Percentiles rank a stretch among this genome's conserved stretches.
Evolutionary conservation across 2,888 invertebrate genomes (phyloP).

Genomic region (Caenorhabditis uteleia): DNA sequence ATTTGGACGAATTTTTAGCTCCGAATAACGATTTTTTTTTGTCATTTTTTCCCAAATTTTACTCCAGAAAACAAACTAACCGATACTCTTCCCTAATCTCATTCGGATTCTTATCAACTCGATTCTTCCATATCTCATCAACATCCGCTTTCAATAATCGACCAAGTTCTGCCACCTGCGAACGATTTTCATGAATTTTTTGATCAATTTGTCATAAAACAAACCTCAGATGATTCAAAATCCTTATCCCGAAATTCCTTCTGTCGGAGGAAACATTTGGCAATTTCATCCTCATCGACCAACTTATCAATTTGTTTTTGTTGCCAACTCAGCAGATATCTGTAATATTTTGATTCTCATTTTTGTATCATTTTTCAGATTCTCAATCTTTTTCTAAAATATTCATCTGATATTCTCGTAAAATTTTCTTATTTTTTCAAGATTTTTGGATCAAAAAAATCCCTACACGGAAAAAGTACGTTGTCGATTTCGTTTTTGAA

Average conservation of each 20-base stretch:
- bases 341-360: conserved; percentile 18
- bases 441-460: too few species aligned
- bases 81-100: conserved; percentile 58
- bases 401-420: too few species aligned
- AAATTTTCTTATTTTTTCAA: background rate
- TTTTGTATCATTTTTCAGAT: too few species aligned
- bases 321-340: conserved; percentile 44
- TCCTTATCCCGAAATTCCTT: conserved; percentile 46
- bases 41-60: background rate
- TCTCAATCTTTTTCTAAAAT: too few species aligned
- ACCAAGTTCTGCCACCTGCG: conserved; percentile 43
- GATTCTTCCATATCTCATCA: conserved; percentile 53
- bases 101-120: conserved; percentile 37
- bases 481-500: too few species aligned
- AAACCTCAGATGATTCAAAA: conserved; percentile 47
- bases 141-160: conserved; percentile 57
- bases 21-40: too few species aligned
- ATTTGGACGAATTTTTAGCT: too few species aligned
- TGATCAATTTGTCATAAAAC: background rate
- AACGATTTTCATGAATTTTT: conserved; percentile 3
- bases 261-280: conserved; percentile 60
- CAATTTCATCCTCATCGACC: conserved; percentile 63
- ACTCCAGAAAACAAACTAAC: conserved; percentile 8
- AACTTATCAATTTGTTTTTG: conserved; percentile 51
- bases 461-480: too few species aligned